These are phyloP conservation scores for Microcebus griseorufus DNA, from an alignment of 2,113 vertebrate species.

Conservation along the genomic window DNA sequence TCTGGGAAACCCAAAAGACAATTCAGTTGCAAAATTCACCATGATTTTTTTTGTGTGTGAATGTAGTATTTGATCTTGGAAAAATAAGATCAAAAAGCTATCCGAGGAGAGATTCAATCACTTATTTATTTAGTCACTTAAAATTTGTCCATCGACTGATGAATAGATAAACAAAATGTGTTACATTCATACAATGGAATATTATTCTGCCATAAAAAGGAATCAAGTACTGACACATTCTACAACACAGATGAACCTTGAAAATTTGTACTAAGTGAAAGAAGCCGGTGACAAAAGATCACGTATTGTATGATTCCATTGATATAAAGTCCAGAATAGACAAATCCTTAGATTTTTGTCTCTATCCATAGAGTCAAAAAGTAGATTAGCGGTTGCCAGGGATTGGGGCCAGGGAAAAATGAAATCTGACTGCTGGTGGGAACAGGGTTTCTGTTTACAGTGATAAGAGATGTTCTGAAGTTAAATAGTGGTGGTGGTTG, in stretches of 20 bases:
- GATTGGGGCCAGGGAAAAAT: not conserved
- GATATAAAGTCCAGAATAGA: not conserved
- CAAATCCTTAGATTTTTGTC: not conserved
- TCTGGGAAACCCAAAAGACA: not conserved
- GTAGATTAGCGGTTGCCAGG: not conserved
- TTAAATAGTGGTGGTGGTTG: fast-evolving
- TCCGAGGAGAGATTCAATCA: not conserved
- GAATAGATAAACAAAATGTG: not conserved
- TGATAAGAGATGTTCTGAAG: too few relatives aligned
- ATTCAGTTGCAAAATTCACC: not conserved
- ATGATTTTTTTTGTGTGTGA: not conserved
- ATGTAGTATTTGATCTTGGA: not conserved
- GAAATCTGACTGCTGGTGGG: fast-evolving
- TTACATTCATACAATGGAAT: not conserved
- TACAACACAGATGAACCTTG: not conserved
- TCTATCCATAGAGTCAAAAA: not conserved
- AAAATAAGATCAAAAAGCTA: not conserved
- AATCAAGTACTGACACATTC: not conserved
- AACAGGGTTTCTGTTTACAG: not conserved
- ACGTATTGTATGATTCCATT: not conserved
- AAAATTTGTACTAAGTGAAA: not conserved
- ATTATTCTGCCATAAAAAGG: not conserved
- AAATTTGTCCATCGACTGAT: not conserved
- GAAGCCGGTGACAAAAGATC: not conserved
- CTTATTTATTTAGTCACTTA: not conserved